These are phyloP conservation scores for Brachystomella parvula DNA, from an alignment of 1,140 invertebrate genomes.

Conservation along the genomic window DNA sequence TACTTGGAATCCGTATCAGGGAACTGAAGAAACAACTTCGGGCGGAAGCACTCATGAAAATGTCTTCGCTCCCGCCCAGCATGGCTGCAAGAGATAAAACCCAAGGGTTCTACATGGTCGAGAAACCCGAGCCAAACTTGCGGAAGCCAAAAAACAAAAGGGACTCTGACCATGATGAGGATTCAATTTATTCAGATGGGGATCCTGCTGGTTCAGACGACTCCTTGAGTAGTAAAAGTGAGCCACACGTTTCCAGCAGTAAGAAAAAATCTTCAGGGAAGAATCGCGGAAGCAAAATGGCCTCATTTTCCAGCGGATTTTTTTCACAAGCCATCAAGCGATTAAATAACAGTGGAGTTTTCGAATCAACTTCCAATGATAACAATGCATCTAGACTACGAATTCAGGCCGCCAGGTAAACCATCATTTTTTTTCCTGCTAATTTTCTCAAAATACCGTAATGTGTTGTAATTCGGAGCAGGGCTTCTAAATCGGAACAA, in stretches of 20 bases:
- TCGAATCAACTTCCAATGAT: conserved; percentile 36
- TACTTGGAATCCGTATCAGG: conserved; percentile 41
- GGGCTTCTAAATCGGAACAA: too few species aligned
- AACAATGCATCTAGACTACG: conserved; percentile 34
- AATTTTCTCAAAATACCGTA: too few species aligned
- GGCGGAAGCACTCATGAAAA: conserved; percentile 58
- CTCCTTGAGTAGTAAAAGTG: too few species aligned
- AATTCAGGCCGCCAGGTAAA: conserved; percentile 31
- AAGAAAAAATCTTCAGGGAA: neutral
- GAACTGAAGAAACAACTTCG: conserved; percentile 58
- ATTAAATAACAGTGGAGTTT: conserved; percentile 14
- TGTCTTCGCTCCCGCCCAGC: conserved; percentile 56
- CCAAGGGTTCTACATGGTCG: conserved; percentile 18
- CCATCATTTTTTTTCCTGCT: neutral
- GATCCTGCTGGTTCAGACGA: too few species aligned
- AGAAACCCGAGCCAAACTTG: conserved; percentile 19
- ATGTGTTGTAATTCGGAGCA: too few species aligned
- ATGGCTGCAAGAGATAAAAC: conserved; percentile 56
- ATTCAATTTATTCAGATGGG: neutral
- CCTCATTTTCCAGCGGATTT: too few species aligned
- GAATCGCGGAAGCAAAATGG: neutral
- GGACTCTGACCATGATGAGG: conserved; percentile 3
- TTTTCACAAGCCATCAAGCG: too few species aligned
- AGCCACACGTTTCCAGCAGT: conserved; percentile 4
- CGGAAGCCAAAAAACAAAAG: conserved; percentile 12